Evolutionary conservation across 2,113 vertebrate genomes (phyloP), one percentile per base, ranked within the genome.

Genomic region (Sclerurus mexicanus): DNA sequence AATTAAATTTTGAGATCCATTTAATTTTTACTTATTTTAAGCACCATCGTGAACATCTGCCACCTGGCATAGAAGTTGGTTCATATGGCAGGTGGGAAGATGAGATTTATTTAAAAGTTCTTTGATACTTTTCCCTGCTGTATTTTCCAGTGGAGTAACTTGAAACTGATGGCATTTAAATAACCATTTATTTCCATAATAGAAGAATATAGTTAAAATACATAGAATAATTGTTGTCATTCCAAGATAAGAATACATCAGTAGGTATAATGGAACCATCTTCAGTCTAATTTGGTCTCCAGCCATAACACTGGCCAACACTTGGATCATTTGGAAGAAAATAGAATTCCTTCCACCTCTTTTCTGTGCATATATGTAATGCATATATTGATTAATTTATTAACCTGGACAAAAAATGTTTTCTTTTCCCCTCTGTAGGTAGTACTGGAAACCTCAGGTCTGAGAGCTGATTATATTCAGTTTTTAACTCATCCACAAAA

Each of bases 1-100:
- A 97, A 97, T 95, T 96, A 96, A 86, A 63, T 82, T 97, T 95
- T 97, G 93, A 98, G 73, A 97, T 96, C 83, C 50, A 95, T 97
- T 98, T 97, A 97, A 97, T 98, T 98, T 97, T 97, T 96, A 95
- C 95, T 97, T 98, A 79, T 97, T 98, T 97, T 98, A 98, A 98
- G 96, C 95, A 97, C 85, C 89, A 76, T 93, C 95, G 85, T 96
- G 98, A 98, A 98, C 98, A 98, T 98, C 97, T 98, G 97, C 97
- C 97, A 98, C 97, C 97, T 98, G 97, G 97, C 97, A 96, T 73
- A 92, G 95, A 96, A 97, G 97, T 95, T 94, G 91, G 95, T 95
- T 98, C 97, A 95, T 95, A 96, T 95, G 96, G 96, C 95, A 94
- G 97, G 97, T 98, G 96, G 95, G 94, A 95, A 97, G 95, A 97